Conservation (phyloP, 2,888 invertebrate genomes). For the Cheilosia variabilis region DNA sequence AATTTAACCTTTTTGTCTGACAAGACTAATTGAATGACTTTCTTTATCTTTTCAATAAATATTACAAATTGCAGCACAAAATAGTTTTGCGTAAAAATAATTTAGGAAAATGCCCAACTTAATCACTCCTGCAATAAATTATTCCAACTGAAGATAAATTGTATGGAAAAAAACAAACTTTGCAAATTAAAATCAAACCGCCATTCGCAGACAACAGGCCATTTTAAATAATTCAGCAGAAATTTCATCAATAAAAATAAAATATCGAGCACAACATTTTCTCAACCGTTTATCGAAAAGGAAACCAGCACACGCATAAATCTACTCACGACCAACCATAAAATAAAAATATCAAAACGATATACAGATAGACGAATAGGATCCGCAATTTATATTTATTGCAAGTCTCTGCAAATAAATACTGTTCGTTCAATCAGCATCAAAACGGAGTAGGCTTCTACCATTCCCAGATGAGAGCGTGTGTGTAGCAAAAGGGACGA, state of each 20-base stretch:
- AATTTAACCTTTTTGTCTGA: too few relatives aligned
- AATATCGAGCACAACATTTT: conserved; percentile 15
- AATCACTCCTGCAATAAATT: conserved; percentile 6
- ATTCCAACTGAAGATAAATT: conserved; percentile 9
- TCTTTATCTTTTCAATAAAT: too few relatives aligned
- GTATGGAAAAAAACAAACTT: conserved; percentile 9
- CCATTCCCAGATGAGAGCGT: neutral
- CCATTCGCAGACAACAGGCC: conserved; percentile 23
- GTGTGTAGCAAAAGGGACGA: neutral
- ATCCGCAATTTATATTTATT: conserved; percentile 50
- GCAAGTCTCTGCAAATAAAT: conserved; percentile 47
- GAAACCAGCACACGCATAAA: neutral
- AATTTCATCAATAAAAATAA: neutral
- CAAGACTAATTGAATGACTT: too few relatives aligned
- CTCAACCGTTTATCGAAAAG: conserved; percentile 13
- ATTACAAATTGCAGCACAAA: too few relatives aligned
- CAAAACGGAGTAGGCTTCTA: neutral
- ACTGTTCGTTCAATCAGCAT: conserved; percentile 8
- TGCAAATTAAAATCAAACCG: conserved; percentile 50
- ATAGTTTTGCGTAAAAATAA: too few relatives aligned
- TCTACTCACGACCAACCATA: neutral
- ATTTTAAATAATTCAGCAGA: conserved; percentile 46
- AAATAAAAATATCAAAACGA: neutral
- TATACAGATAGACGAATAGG: neutral
- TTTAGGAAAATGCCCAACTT: neutral